Conservation (phyloP, 1,140 invertebrate species). For the Lordiphosa mommai region DNA sequence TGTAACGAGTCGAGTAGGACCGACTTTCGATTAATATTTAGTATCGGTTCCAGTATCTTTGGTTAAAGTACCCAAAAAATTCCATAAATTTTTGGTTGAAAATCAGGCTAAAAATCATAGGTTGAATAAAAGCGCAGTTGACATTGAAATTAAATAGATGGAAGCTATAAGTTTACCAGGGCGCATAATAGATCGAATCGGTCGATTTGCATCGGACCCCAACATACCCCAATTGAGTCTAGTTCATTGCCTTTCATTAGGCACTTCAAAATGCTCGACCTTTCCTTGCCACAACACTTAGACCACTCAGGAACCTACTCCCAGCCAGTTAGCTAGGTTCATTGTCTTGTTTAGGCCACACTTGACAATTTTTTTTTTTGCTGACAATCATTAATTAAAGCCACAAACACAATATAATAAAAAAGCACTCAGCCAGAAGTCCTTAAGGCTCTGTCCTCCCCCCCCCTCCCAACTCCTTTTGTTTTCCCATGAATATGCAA, state of each 20-base stretch:
- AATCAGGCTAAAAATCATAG: no score
- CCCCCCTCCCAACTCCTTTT: background rate
- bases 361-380: slow-evolving; percentile 25
- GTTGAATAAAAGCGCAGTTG: no score
- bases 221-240: no score
- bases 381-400: slow-evolving; percentile 59
- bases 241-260: slow-evolving; percentile 10
- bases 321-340: slow-evolving; percentile 15
- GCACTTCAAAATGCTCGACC: background rate
- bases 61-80: no score
- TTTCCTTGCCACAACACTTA: background rate
- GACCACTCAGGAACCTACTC: background rate
- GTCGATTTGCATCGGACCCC: no score
- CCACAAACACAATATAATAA: slow-evolving; percentile 52
- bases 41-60: no score
- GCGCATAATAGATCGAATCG: no score
- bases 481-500: slow-evolving; percentile 36
- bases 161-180: no score
- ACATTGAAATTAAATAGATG: background rate
- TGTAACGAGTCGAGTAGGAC: no score
- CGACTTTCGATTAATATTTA: no score
- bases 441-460: slow-evolving; percentile 28
- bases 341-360: slow-evolving; percentile 21
- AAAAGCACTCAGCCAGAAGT: slow-evolving; percentile 43
- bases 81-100: no score